Evolutionary conservation across 2,888 invertebrate genomes (phyloP), one percentile per base, ranked within the genome.

Genomic region (Cataglyphis rosenhaueri): DNA sequence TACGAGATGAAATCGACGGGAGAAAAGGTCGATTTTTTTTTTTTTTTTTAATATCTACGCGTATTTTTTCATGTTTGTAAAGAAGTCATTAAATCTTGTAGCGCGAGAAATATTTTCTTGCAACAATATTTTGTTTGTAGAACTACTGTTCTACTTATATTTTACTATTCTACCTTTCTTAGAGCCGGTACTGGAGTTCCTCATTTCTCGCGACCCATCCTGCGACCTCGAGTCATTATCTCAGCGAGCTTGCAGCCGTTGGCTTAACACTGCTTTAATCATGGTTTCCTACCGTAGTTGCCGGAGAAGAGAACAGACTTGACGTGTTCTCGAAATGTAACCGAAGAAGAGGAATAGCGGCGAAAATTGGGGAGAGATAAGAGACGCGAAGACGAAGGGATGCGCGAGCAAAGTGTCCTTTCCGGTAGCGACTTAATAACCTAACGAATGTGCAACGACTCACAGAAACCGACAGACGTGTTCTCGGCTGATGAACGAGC

Each of bases 341-440:
- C 32, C 6, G 76, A 79, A 81, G 70, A 65, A 73, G 81, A 65
- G 66, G 71, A 57, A 57, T 18, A 55, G 75, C 9, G 15, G 10
- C 29, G 64, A n/a, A 25, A n/a, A 15, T 18, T 0, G 15, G 55
- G 41, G 52, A 48, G 35, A 48, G 35, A 25, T 61, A 38, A 52
- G 44, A 44, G 65, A 75, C n/a, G 25, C 35, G n/a, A 71, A 18
- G 64, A 48, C 71, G 44, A 79, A 59, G 74, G 59, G 65, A 64
- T 81, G 68, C 41, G 71, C 57, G 78, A 57, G 71, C 59, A 81
- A 89, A 83, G 86, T 87, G 81, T 88, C 88, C 74, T 83, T 88
- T 88, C 85, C 86, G 89, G 88, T 89, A 87, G 89, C 85, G 86
- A 88, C 89, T 92, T 92, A 91, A 92, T 91, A 89, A 91, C 78